Conservation (phyloP, 2,797 vertebrate genomes). For the Lagodon rhomboides region DNA sequence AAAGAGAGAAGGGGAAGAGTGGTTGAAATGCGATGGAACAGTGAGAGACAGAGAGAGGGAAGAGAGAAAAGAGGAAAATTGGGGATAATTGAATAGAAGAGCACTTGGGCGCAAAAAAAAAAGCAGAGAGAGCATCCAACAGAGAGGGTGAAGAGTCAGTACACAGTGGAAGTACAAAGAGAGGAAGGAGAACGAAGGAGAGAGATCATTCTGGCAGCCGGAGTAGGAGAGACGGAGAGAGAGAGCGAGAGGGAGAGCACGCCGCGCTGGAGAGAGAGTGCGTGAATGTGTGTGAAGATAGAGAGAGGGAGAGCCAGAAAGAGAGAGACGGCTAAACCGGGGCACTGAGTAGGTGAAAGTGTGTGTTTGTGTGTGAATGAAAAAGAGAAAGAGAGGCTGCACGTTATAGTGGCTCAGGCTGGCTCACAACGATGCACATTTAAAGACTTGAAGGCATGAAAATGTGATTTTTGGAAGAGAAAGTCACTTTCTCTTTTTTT, state of each 20-base stretch:
- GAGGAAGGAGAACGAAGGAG: slow-evolving; percentile 49
- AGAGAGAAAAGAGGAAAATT: slow-evolving; percentile 64
- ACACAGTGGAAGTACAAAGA: slow-evolving; percentile 46
- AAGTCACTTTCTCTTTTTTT: slow-evolving; percentile 61
- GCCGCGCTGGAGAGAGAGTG: slow-evolving; percentile 19
- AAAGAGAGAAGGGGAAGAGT: slow-evolving; percentile 12
- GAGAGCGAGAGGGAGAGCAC: slow-evolving; percentile 1
- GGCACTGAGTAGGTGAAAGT: slow-evolving; percentile 76
- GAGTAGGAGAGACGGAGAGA: slow-evolving; percentile 47
- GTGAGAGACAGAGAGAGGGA: slow-evolving; percentile 31
- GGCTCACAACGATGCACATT: slow-evolving; percentile 52
- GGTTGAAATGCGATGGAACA: slow-evolving; percentile 16
- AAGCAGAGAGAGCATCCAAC: slow-evolving; percentile 31
- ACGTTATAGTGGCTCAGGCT: slow-evolving; percentile 61
- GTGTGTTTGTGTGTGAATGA: slow-evolving; percentile 62
- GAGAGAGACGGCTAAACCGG: slow-evolving; percentile 52
- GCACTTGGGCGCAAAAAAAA: slow-evolving; percentile 46
- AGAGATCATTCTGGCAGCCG: slow-evolving; percentile 63
- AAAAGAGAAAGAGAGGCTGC: slow-evolving; percentile 69
- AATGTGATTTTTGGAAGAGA: slow-evolving; percentile 67
- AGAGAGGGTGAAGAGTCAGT: slow-evolving; percentile 55
- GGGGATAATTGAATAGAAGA: slow-evolving; percentile 61
- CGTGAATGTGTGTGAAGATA: slow-evolving; percentile 37
- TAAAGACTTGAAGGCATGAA: slow-evolving; percentile 61
- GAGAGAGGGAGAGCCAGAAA: slow-evolving; percentile 30